Evolutionary conservation across 2,113 vertebrate genomes (phyloP).

Genomic region (Arvicanthis niloticus): DNA sequence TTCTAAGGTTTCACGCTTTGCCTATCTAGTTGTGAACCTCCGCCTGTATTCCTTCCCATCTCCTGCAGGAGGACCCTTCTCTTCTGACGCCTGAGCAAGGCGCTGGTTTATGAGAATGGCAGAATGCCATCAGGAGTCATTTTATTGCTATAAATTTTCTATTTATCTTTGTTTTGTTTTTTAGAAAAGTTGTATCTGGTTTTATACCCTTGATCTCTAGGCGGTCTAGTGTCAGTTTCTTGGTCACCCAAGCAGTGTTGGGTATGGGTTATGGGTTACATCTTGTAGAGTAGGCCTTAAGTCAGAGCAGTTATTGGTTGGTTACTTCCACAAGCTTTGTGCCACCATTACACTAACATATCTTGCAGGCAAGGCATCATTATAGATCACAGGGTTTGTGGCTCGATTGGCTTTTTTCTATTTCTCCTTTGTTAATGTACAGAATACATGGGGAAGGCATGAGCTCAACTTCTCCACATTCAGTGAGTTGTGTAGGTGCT

Average conservation of each 20-base stretch:
- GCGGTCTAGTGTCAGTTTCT: background rate
- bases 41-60: background rate
- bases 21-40: background rate
- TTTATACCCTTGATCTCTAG: background rate
- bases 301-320: background rate
- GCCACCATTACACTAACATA: background rate
- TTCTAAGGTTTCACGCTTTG: background rate
- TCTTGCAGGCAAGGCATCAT: background rate
- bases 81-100: background rate
- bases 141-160: background rate
- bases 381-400: background rate
- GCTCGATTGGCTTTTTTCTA: background rate
- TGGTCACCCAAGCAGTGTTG: too few relatives aligned
- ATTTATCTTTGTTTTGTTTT: background rate
- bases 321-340: background rate
- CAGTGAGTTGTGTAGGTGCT: background rate
- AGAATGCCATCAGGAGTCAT: background rate
- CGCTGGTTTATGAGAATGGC: background rate
- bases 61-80: background rate
- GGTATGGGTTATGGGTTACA: too few relatives aligned
- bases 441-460: background rate
- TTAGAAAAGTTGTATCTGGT: background rate
- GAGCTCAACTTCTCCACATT: background rate
- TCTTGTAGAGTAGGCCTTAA: background rate
- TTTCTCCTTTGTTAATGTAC: background rate